These are phyloP conservation scores for Apogon talboti DNA, from an alignment of 2,797 vertebrate species.

Conservation along the genomic window DNA sequence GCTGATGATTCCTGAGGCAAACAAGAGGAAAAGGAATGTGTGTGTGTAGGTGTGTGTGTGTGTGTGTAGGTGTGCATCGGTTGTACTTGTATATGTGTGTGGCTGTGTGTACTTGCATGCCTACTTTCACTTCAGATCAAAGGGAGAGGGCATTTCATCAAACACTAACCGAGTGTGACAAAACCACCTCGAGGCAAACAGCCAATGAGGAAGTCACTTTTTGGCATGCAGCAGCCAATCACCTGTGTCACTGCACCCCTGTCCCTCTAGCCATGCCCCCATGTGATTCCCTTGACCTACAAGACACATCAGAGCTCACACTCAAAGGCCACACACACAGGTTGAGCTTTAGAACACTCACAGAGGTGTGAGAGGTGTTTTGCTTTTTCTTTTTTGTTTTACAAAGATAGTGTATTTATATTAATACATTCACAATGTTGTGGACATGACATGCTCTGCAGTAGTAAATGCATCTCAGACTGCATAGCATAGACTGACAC, in stretches of 20 bases:
- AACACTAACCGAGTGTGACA: constrained; percentile 69
- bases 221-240: constrained; percentile 55
- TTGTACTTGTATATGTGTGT: background rate
- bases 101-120: constrained; percentile 1
- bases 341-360: constrained; percentile 9
- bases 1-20: constrained; percentile 24
- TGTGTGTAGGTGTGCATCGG: constrained; percentile 12
- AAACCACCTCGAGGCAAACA: constrained; percentile 62
- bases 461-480: constrained; percentile 1
- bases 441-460: constrained; percentile 8
- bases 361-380: constrained; percentile 29
- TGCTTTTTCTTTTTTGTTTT: constrained; percentile 8
- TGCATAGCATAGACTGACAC: background rate
- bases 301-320: constrained; percentile 34
- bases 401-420: background rate
- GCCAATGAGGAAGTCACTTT: constrained; percentile 59
- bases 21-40: constrained; percentile 7
- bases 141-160: constrained; percentile 64
- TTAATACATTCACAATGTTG: constrained; percentile 7
- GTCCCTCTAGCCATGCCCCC: constrained; percentile 40
- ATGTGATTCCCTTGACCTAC: constrained; percentile 48
- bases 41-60: constrained; percentile 1
- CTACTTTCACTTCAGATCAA: constrained; percentile 62
- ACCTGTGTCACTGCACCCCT: constrained; percentile 38
- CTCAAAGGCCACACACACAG: constrained; percentile 19